A percentile compares a stretch with the other conserved stretches of the same genome.
Conservation (phyloP, 2,113 vertebrate species). For the Daubentonia madagascariensis region DNA sequence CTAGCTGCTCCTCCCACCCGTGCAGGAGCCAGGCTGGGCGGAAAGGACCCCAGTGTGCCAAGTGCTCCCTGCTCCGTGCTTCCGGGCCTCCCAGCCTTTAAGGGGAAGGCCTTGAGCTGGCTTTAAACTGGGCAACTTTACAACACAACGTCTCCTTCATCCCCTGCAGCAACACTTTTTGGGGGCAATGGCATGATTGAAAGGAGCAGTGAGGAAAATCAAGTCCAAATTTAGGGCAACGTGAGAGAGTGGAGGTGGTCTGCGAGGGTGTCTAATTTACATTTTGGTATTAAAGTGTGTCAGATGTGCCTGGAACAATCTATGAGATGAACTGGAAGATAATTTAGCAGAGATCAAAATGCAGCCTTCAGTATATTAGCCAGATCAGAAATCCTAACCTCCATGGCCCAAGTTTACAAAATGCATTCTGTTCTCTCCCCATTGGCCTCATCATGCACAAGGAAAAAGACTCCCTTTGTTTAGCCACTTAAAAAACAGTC, state of each 20-base stretch:
- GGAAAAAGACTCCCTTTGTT: background rate
- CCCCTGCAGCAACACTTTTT: background rate
- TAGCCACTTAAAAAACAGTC: background rate
- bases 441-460: accelerated
- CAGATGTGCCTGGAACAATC: background rate
- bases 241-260: constrained; percentile 17
- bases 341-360: constrained; percentile 18
- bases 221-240: constrained; percentile 58
- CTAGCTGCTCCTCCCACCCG: background rate
- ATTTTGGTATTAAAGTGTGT: constrained; percentile 23
- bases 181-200: constrained; percentile 23
- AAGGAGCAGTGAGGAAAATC: constrained; percentile 52
- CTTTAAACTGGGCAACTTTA: background rate
- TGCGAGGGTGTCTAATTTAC: constrained; percentile 39
- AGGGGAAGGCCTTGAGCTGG: background rate
- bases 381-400: background rate
- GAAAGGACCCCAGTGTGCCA: background rate
- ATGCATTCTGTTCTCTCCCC: background rate
- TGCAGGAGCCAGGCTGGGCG: accelerated
- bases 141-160: background rate
- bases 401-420: background rate
- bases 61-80: accelerated
- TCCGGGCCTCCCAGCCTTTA: background rate
- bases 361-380: accelerated
- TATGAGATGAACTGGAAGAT: background rate